These are phyloP conservation scores for Drosophila neocordata DNA, from an alignment of 1,140 invertebrate genomes.

Conservation along the genomic window DNA sequence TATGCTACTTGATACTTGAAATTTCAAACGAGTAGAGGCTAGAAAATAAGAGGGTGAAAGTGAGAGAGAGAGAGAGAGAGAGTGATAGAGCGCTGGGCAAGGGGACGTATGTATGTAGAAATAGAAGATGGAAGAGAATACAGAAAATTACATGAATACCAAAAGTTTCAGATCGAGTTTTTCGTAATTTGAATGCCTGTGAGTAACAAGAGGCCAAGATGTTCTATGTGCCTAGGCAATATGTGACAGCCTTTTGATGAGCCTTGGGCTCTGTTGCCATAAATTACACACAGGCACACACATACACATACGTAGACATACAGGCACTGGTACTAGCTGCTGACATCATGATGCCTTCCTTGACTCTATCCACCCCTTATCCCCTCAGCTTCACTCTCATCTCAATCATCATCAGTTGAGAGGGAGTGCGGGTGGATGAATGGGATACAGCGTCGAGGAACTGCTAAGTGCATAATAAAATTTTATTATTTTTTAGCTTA, in stretches of 20 bases:
- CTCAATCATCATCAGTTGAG: constrained; percentile 30
- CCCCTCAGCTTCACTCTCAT: constrained; percentile 14
- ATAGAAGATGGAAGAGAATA: neutral
- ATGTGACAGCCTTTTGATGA: constrained; percentile 15
- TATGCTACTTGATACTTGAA: neutral
- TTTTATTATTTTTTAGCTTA: constrained; percentile 63
- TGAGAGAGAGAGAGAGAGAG: neutral
- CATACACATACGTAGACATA: constrained; percentile 12
- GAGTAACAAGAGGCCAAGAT: constrained; percentile 14
- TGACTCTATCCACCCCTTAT: constrained; percentile 2
- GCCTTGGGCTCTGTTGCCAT: constrained; percentile 31
- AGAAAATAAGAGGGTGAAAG: neutral
- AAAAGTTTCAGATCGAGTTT: constrained; percentile 14
- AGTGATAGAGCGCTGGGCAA: neutral
- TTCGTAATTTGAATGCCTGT: constrained; percentile 39
- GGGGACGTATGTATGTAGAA: neutral
- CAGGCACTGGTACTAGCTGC: constrained; percentile 8
- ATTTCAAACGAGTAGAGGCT: neutral
- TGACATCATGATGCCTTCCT: constrained; percentile 9
- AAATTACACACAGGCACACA: constrained; percentile 53
- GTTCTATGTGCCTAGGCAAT: constrained; percentile 14
- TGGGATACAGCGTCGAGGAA: constrained; percentile 37
- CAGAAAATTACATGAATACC: constrained; percentile 12
- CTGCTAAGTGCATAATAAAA: constrained; percentile 74
- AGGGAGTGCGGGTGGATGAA: neutral